Evolutionary conservation across 2,797 vertebrate species (phyloP).

Genomic region (Spea hammondii): DNA sequence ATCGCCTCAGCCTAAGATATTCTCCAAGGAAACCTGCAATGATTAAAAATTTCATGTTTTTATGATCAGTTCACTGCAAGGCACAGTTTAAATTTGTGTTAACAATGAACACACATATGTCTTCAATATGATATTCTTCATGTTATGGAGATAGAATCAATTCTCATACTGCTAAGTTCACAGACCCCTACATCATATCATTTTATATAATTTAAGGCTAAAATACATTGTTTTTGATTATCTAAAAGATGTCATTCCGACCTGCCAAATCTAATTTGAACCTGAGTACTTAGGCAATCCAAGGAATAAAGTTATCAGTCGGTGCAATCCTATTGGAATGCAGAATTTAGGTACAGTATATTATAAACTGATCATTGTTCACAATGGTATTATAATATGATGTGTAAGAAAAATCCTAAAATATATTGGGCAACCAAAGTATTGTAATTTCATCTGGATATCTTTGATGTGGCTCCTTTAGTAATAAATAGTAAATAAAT

Average conservation of each 20-base stretch:
- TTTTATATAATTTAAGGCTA: not conserved
- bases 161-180: not conserved
- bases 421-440: slow-evolving; percentile 5
- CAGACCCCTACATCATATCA: not conserved
- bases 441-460: slow-evolving; percentile 31
- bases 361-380: slow-evolving; percentile 22
- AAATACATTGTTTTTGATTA: no score
- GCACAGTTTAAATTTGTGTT: no score
- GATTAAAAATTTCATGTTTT: no score
- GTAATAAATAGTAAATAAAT: slow-evolving; percentile 23
- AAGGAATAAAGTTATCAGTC: not conserved
- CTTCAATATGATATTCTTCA: no score
- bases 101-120: no score
- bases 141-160: no score
- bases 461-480: slow-evolving; percentile 21
- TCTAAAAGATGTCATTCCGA: not conserved
- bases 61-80: no score
- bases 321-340: slow-evolving; percentile 1
- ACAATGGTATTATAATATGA: slow-evolving; percentile 9
- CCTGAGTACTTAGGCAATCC: not conserved
- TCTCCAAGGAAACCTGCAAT: no score
- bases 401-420: slow-evolving; percentile 1
- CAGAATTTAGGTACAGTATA: not conserved
- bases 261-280: not conserved
- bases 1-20: no score